phyloP scores from a whole-genome alignment of 2,888 invertebrate species.

The Limnephilus auricula region DNA sequence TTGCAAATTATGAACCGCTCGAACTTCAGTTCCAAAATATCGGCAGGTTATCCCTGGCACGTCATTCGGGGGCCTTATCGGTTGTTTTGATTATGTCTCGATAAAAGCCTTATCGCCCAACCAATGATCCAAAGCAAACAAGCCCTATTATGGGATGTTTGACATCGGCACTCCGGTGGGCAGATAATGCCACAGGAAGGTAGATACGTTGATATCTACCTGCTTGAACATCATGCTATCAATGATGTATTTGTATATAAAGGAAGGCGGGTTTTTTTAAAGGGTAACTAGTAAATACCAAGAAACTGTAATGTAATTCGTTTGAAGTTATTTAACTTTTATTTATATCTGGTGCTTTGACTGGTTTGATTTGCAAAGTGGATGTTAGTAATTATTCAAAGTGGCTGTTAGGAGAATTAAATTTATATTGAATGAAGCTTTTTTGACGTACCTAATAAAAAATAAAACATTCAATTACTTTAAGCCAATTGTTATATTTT shows the following conservation, averaged over 20 bases:
- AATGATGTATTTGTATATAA: neutral
- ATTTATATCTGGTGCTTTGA: neutral
- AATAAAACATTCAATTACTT: neutral
- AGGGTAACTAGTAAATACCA: neutral
- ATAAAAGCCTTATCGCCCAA: slow-evolving; percentile 46
- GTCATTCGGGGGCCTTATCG: slow-evolving; percentile 37
- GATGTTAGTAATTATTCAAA: neutral
- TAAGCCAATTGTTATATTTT: neutral
- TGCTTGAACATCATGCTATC: neutral
- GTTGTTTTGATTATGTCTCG: slow-evolving; percentile 31
- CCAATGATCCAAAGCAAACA: slow-evolving; percentile 55
- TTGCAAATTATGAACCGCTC: neutral
- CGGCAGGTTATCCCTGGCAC: slow-evolving; percentile 36
- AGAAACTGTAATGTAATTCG: neutral
- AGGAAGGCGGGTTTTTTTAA: neutral
- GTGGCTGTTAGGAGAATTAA: too few relatives aligned
- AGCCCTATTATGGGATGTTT: slow-evolving; percentile 39
- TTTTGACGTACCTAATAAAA: neutral
- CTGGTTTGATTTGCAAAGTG: neutral
- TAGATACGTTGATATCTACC: neutral
- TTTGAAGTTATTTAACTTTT: too few relatives aligned
- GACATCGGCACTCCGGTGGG: slow-evolving; percentile 30
- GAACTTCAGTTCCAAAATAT: neutral
- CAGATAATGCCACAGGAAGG: neutral
- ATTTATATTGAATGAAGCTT: too few relatives aligned